Conservation (phyloP, 1,140 invertebrate species). For the Pteromalus puparum region DNA sequence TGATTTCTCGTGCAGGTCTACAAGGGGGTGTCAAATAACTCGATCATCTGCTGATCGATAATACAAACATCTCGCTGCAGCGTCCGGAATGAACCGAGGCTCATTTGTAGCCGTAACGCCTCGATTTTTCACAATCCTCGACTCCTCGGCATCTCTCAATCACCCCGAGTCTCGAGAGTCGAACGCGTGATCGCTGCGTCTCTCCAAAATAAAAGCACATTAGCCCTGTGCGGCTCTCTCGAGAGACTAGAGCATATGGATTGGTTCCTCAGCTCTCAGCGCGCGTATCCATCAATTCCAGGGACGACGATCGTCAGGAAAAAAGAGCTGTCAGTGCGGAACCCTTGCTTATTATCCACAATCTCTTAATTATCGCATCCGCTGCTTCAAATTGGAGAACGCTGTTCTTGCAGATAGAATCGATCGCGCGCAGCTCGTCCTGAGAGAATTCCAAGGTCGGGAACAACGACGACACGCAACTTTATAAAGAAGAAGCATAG, state of each 20-base stretch:
- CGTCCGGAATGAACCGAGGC: neutral
- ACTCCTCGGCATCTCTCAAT: constrained; percentile 46
- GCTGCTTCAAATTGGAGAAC: constrained; percentile 43
- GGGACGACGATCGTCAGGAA: neutral
- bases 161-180: neutral
- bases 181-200: neutral
- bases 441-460: constrained; percentile 51
- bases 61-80: neutral
- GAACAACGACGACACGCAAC: constrained; percentile 19
- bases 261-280: neutral
- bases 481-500: constrained; percentile 42
- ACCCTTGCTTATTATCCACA: constrained; percentile 16
- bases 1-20: too few species aligned
- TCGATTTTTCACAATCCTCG: constrained; percentile 38
- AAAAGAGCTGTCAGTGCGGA: constrained; percentile 5
- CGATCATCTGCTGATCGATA: neutral
- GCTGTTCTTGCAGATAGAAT: constrained; percentile 48
- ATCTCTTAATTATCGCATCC: constrained; percentile 52
- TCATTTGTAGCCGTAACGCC: constrained; percentile 2
- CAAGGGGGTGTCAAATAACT: neutral
- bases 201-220: constrained; percentile 26
- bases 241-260: constrained; percentile 36
- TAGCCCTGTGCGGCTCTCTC: constrained; percentile 15
- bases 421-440: constrained; percentile 16
- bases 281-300: constrained; percentile 37